Percentiles rank a stretch among this genome's conserved stretches.
phyloP scores from a whole-genome alignment of 2,888 invertebrate genomes.

The Smittia sp. region DNA sequence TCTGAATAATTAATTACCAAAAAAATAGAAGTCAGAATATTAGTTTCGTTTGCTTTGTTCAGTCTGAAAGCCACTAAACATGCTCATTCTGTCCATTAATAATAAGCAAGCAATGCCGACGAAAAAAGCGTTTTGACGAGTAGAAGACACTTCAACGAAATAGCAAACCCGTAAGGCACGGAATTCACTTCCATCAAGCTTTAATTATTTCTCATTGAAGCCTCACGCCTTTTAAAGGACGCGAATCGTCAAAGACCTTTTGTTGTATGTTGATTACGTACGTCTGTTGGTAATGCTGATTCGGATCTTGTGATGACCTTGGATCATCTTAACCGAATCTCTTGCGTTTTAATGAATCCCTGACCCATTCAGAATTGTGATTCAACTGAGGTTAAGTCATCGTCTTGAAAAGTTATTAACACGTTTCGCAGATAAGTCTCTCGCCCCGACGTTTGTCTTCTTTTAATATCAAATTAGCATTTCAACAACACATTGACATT shows the following conservation, averaged over 20 bases:
- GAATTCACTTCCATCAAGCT: no score
- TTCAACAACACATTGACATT: constrained; percentile 26
- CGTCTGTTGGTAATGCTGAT: no score
- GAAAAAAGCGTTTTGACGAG: no score
- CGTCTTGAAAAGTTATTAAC: neutral
- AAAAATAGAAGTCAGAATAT: neutral
- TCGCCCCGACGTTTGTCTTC: neutral
- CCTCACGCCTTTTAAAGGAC: no score
- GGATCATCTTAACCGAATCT: neutral
- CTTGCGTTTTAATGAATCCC: neutral
- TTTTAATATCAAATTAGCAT: constrained; percentile 25
- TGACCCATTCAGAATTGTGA: constrained; percentile 7
- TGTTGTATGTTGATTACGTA: no score
- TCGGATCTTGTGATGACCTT: neutral
- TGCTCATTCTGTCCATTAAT: neutral
- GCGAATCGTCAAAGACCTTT: no score
- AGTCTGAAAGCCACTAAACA: neutral
- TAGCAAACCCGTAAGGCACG: no score
- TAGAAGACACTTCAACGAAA: no score
- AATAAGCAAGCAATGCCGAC: neutral
- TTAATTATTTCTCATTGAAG: no score
- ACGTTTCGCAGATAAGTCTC: neutral
- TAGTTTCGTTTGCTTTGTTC: neutral
- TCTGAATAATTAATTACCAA: neutral
- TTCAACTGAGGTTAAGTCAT: constrained; percentile 11